A percentile compares a stretch with the other conserved stretches of the same genome.
These are phyloP conservation scores for Dryas iulia DNA, from an alignment of 1,140 invertebrate species.

Conservation along the genomic window DNA sequence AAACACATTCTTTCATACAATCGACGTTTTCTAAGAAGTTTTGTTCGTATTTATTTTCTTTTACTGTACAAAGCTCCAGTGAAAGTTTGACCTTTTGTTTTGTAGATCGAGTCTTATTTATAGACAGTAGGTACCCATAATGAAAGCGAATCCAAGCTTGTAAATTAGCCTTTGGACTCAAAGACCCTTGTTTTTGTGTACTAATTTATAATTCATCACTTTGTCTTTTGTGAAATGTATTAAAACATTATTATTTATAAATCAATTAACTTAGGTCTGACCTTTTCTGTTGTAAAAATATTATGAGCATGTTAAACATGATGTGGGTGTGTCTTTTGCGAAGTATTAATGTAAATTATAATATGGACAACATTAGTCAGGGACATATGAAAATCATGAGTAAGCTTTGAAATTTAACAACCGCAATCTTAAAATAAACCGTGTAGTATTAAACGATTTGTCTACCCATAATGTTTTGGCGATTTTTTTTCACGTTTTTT, in stretches of 20 bases:
- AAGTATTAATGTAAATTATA: too few species aligned
- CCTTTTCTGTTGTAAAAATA: background rate
- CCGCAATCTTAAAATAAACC: too few species aligned
- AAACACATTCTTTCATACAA: too few species aligned
- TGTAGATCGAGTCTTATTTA: constrained; percentile 26
- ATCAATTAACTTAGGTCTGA: background rate
- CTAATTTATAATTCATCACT: background rate
- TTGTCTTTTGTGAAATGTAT: background rate
- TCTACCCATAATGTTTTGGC: too few species aligned
- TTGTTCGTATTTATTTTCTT: constrained; percentile 25
- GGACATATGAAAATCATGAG: background rate
- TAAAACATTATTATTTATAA: background rate
- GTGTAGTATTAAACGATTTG: too few species aligned
- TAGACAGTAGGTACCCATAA: constrained; percentile 12
- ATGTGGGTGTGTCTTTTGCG: background rate
- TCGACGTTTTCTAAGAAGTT: background rate
- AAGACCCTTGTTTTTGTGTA: background rate
- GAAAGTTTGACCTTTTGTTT: constrained; percentile 35
- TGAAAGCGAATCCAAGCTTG: constrained; percentile 26
- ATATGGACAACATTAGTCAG: background rate
- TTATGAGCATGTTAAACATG: background rate
- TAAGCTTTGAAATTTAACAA: too few species aligned
- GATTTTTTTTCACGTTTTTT: too few species aligned
- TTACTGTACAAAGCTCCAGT: constrained; percentile 24
- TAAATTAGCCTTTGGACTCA: constrained; percentile 9